These are phyloP conservation scores for Azorinus chamasolen DNA, from an alignment of 2,888 invertebrate genomes.

Conservation along the genomic window DNA sequence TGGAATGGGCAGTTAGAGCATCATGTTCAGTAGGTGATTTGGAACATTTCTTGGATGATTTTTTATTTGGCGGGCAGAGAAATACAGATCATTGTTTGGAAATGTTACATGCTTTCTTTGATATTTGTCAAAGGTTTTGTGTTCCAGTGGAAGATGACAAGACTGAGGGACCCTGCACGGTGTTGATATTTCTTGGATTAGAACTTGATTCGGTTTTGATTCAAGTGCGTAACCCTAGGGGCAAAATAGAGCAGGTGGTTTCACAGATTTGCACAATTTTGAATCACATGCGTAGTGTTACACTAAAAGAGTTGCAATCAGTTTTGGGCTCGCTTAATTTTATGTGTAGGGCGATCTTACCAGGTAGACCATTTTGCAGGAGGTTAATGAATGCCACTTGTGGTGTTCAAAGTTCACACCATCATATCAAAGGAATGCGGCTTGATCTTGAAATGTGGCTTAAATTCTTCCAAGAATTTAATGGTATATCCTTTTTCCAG, in stretches of 20 bases:
- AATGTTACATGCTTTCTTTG: background rate
- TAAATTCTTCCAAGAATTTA: too few relatives aligned
- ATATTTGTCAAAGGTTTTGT: constrained; percentile 8
- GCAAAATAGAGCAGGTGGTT: constrained; percentile 3
- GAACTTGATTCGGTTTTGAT: constrained; percentile 31
- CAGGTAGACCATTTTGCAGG: constrained; percentile 41
- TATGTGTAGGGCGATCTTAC: constrained; percentile 41
- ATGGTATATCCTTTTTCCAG: constrained; percentile 33
- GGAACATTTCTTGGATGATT: constrained; percentile 38
- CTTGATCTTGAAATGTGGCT: constrained; percentile 9
- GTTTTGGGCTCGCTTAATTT: constrained; percentile 19
- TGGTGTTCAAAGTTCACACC: background rate
- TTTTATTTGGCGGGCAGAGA: constrained; percentile 28
- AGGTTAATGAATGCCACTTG: constrained; percentile 26
- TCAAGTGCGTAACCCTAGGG: constrained; percentile 12
- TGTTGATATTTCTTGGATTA: constrained; percentile 22
- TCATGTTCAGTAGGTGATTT: constrained; percentile 2
- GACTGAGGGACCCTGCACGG: constrained; percentile 31
- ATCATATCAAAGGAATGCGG: constrained; percentile 3
- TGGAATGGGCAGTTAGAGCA: background rate
- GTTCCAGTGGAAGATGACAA: constrained; percentile 34
- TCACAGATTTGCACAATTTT: constrained; percentile 3
- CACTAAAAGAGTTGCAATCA: constrained; percentile 17
- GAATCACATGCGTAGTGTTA: background rate
- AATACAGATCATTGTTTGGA: constrained; percentile 2